phyloP scores from a whole-genome alignment of 2,888 invertebrate genomes.

The Gastracanthus pulcherrimus region DNA sequence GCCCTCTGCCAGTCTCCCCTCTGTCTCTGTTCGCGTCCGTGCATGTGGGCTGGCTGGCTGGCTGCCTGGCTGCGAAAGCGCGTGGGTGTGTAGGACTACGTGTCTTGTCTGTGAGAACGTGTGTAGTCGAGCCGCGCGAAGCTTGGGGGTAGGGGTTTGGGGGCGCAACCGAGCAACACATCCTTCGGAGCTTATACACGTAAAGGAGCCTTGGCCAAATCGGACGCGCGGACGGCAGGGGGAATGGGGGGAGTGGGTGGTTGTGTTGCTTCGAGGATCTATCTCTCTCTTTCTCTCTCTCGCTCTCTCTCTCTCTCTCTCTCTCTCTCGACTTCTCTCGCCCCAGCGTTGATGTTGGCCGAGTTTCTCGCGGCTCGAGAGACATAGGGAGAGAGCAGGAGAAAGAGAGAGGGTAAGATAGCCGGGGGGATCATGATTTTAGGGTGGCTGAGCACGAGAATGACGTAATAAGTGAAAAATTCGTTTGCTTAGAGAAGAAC shows the following conservation, averaged over 20 bases:
- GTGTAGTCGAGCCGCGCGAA: no score
- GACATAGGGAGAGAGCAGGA: constrained; percentile 10
- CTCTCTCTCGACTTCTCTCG: neutral
- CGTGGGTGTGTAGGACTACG: no score
- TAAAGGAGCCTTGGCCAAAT: constrained; percentile 48
- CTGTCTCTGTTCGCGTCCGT: no score
- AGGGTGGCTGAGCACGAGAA: constrained; percentile 52
- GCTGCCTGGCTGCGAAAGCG: no score
- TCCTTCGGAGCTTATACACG: constrained; percentile 35
- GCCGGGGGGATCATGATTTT: constrained; percentile 56
- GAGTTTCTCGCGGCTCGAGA: constrained; percentile 51
- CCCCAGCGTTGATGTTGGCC: constrained; percentile 49
- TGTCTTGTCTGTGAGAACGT: no score
- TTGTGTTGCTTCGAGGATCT: no score
- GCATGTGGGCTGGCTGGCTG: no score
- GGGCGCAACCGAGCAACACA: no score
- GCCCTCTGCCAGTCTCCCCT: neutral
- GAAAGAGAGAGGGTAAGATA: neutral
- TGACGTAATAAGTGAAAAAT: constrained; percentile 59
- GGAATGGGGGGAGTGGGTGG: no score
- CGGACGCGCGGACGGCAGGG: constrained; percentile 30
- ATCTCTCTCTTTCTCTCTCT: no score
- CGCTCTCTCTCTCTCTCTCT: constrained; percentile 7
- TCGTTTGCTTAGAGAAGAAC: constrained; percentile 42
- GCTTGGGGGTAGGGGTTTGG: no score